Conservation (phyloP, 2,888 invertebrate species). For the Yponomeuta cagnagella region DNA sequence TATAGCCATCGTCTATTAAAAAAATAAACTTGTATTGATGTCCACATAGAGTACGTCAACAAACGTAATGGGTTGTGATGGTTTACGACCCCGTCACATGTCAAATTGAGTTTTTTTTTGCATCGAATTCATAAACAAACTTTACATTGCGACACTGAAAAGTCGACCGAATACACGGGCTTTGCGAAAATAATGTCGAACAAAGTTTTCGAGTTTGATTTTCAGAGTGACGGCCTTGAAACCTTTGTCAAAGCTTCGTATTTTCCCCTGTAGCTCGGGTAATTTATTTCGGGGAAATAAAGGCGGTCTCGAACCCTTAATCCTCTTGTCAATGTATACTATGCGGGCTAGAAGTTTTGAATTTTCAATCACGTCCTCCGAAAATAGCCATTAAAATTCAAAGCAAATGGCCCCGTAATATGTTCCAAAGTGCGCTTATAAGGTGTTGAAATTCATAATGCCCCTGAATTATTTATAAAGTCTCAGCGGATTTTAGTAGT, state of each 20-base stretch:
- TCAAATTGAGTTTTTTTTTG: no score
- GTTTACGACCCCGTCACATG: no score
- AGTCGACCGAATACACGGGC: no score
- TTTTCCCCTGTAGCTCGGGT: not conserved
- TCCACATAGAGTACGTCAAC: no score
- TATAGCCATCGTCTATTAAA: no score
- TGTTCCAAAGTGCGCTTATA: slow-evolving; percentile 11
- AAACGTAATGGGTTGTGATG: no score
- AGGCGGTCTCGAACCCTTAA: not conserved
- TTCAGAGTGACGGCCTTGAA: not conserved
- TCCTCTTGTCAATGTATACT: not conserved
- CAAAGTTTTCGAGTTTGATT: not conserved
- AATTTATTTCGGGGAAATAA: not conserved
- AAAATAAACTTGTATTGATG: no score
- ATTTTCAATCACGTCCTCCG: slow-evolving; percentile 1
- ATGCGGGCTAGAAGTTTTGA: not conserved
- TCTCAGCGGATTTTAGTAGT: not conserved
- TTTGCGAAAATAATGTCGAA: not conserved
- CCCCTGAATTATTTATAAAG: slow-evolving; percentile 10
- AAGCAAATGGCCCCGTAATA: not conserved
- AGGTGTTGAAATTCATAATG: slow-evolving; percentile 11
- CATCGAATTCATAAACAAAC: no score
- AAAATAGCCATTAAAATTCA: slow-evolving; percentile 1
- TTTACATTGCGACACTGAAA: no score
- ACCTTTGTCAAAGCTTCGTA: not conserved